A percentile compares a stretch with the other conserved stretches of the same genome.
These are phyloP conservation scores for Chaetorhynchus papuensis DNA, from an alignment of 2,113 vertebrate species.

Conservation along the genomic window DNA sequence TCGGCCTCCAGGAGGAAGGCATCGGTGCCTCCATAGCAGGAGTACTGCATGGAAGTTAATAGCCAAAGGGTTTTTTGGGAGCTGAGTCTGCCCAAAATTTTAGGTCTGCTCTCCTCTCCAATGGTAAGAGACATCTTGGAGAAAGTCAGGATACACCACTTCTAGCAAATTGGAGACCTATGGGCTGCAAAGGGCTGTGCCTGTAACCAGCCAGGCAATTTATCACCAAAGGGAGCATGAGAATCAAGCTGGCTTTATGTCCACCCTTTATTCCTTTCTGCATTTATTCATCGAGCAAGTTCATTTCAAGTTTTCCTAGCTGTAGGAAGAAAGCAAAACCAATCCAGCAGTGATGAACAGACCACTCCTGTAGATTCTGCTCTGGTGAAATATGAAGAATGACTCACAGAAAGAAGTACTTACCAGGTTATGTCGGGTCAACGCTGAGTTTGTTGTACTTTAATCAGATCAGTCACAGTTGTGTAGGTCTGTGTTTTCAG, in stretches of 20 bases:
- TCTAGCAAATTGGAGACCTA: neutral
- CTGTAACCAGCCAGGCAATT: neutral
- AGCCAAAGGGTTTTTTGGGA: neutral
- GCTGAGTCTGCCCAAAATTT: neutral
- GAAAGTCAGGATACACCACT: neutral
- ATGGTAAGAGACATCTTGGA: neutral
- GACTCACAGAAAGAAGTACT: conserved; percentile 11
- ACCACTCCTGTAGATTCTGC: neutral
- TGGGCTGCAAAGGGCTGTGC: neutral
- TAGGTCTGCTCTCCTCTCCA: neutral
- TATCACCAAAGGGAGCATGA: neutral
- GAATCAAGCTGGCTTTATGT: neutral
- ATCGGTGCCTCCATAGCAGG: neutral
- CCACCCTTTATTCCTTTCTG: neutral
- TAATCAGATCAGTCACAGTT: conserved; percentile 38
- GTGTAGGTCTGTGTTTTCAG: conserved; percentile 4
- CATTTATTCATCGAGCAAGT: neutral
- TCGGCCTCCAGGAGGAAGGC: neutral
- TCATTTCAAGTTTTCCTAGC: neutral
- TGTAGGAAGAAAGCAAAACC: neutral
- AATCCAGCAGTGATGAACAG: neutral
- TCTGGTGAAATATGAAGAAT: neutral
- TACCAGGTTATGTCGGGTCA: conserved; percentile 26
- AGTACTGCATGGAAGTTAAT: neutral
- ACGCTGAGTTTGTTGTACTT: conserved; percentile 16